These are phyloP conservation scores for Anthophora plumipes DNA, from an alignment of 2,888 invertebrate genomes.

Conservation along the genomic window DNA sequence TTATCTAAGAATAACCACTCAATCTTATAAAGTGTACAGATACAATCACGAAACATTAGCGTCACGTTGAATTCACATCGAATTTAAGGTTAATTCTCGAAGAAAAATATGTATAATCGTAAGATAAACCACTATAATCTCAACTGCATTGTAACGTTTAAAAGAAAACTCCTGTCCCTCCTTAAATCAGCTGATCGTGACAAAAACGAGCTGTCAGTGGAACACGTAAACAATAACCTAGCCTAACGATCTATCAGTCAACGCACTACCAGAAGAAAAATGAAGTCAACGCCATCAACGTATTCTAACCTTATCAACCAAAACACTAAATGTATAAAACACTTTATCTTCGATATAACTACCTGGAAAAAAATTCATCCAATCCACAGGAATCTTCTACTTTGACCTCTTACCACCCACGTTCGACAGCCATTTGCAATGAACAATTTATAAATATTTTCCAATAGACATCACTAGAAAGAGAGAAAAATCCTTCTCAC, in stretches of 20 bases:
- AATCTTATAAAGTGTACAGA: not conserved
- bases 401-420: not conserved
- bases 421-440: slow-evolving; percentile 1
- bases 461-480: slow-evolving; percentile 7
- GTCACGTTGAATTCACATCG: no score
- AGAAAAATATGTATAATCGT: no score
- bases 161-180: not conserved
- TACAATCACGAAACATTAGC: not conserved
- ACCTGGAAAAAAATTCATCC: not conserved
- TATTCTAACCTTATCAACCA: not conserved
- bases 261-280: not conserved
- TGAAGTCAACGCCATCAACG: not conserved
- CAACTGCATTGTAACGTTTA: no score
- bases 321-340: not conserved
- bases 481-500: not conserved
- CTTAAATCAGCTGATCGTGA: slow-evolving; percentile 43
- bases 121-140: no score
- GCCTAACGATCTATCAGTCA: slow-evolving; percentile 7
- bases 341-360: not conserved
- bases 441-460: slow-evolving; percentile 42
- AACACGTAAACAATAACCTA: slow-evolving; percentile 43
- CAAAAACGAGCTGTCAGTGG: slow-evolving; percentile 23
- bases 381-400: not conserved
- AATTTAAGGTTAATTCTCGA: not conserved
- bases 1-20: slow-evolving; percentile 6